These are phyloP conservation scores for Polydesmus complanatus DNA, from an alignment of 2,888 invertebrate species.

Conservation along the genomic window DNA sequence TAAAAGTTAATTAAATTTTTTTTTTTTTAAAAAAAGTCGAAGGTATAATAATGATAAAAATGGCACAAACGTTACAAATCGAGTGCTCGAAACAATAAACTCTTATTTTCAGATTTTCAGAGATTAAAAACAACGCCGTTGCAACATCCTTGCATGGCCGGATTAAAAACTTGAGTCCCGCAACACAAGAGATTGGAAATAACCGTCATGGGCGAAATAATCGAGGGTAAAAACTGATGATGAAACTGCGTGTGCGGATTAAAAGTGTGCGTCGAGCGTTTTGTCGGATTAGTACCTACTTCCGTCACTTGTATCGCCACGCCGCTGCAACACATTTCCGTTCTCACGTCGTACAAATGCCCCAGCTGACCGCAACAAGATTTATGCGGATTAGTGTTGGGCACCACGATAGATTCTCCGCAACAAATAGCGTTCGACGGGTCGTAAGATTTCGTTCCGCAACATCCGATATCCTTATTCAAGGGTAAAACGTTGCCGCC, in stretches of 20 bases:
- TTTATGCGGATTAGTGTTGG: slow-evolving; percentile 3
- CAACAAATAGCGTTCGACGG: slow-evolving; percentile 10
- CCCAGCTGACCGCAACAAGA: slow-evolving; percentile 10
- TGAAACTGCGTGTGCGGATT: neutral
- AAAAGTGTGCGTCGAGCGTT: neutral
- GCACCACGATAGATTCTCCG: neutral
- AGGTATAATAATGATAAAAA: no score
- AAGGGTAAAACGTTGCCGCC: neutral
- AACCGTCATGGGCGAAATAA: neutral
- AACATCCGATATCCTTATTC: slow-evolving; percentile 10
- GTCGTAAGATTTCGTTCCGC: slow-evolving; percentile 8
- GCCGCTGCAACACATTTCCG: slow-evolving; percentile 11
- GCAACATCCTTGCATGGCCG: slow-evolving; percentile 8
- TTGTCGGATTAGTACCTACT: neutral
- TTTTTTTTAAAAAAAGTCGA: no score
- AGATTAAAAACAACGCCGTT: slow-evolving; percentile 13
- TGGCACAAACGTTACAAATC: no score
- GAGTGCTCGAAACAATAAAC: no score
- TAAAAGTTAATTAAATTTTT: no score
- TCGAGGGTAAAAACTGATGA: neutral
- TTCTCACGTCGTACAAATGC: slow-evolving; percentile 1
- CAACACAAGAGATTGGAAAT: slow-evolving; percentile 3
- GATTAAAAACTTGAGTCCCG: slow-evolving; percentile 3
- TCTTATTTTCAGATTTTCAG: no score
- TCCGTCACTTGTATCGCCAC: neutral